Conservation (phyloP, 1,140 invertebrate species). For the Ectropis grisescens region DNA sequence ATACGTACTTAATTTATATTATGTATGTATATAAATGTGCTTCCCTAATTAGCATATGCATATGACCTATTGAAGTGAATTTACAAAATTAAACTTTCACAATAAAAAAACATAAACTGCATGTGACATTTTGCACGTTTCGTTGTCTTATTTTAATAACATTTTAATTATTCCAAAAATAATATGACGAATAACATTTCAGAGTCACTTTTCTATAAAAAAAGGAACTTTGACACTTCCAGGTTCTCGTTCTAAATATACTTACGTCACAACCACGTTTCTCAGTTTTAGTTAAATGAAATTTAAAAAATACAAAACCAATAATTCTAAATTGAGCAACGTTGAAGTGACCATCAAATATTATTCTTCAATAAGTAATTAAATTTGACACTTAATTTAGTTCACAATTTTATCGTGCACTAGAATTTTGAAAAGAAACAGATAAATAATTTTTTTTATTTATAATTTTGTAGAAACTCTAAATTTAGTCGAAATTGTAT, state of each 20-base stretch:
- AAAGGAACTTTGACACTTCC: conserved; percentile 28
- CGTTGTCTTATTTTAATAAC: conserved; percentile 20
- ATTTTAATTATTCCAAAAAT: conserved; percentile 9
- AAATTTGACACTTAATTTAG: conserved; percentile 5
- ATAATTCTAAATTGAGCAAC: conserved; percentile 48
- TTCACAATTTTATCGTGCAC: conserved; percentile 2
- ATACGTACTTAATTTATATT: conserved; percentile 21
- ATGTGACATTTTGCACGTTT: conserved; percentile 14
- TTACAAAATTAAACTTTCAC: neutral
- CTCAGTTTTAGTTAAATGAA: conserved; percentile 26
- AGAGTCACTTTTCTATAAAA: conserved; percentile 37
- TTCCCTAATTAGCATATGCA: conserved; percentile 7
- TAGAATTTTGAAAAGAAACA: neutral
- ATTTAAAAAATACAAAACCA: conserved; percentile 22
- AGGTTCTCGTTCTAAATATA: conserved; percentile 28
- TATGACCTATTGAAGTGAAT: neutral
- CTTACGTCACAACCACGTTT: conserved; percentile 58
- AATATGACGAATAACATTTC: conserved; percentile 48
- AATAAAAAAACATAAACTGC: conserved; percentile 1
- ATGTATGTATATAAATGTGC: conserved; percentile 26
- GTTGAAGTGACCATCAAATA: conserved; percentile 46
- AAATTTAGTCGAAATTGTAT: neutral
- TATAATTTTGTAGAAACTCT: neutral
- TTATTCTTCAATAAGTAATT: conserved; percentile 28
- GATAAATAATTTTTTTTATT: neutral